Conservation (phyloP, 2,113 vertebrate species). For the Tragelaphus buxtoni region DNA sequence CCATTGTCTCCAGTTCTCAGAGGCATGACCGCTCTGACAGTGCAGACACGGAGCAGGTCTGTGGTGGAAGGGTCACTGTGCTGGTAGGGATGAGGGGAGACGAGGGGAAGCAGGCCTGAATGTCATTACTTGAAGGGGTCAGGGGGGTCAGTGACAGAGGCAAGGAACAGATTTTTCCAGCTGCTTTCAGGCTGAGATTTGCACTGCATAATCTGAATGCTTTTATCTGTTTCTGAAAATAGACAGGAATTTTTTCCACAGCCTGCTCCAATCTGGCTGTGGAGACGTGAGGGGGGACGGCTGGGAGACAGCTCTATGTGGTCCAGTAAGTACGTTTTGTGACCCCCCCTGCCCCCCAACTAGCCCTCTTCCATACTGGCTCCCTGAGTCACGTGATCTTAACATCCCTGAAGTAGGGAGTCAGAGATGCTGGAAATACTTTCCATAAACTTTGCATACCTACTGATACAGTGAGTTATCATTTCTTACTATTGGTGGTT, state of each 20-base stretch:
- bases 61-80: slow-evolving; percentile 25
- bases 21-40: slow-evolving; percentile 67
- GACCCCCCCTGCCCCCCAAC: background rate
- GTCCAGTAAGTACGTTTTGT: slow-evolving; percentile 73
- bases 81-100: slow-evolving; percentile 50
- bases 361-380: background rate
- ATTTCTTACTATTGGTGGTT: background rate
- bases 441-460: background rate
- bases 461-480: background rate
- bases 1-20: background rate
- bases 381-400: background rate
- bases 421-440: background rate
- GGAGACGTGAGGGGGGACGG: slow-evolving; percentile 81
- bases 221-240: slow-evolving; percentile 92
- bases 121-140: slow-evolving; percentile 78
- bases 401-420: background rate
- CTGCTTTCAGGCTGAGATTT: slow-evolving; percentile 83
- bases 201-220: slow-evolving; percentile 85
- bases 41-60: slow-evolving; percentile 78
- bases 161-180: slow-evolving; percentile 86
- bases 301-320: slow-evolving; percentile 79
- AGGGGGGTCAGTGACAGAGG: slow-evolving; percentile 51
- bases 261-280: slow-evolving; percentile 84
- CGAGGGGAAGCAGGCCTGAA: slow-evolving; percentile 55
- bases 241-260: slow-evolving; percentile 90